phyloP scores from a whole-genome alignment of 2,888 invertebrate genomes.

The Harmothoe impar region DNA sequence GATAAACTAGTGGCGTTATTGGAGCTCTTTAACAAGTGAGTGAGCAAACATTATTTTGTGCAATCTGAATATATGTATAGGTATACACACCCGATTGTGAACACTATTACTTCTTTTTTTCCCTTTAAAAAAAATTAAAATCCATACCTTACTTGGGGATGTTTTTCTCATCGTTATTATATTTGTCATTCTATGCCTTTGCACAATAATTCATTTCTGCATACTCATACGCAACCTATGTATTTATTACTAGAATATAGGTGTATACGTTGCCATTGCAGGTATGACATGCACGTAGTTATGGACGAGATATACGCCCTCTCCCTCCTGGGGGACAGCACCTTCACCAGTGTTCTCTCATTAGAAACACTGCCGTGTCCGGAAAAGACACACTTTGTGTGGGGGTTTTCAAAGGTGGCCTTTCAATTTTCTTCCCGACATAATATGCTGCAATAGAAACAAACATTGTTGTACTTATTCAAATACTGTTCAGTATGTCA shows the following conservation, averaged over 20 bases:
- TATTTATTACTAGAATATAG: no score
- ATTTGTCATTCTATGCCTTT: no score
- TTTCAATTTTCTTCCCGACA: background rate
- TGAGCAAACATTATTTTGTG: background rate
- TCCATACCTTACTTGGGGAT: no score
- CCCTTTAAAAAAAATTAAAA: no score
- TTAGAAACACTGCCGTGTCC: constrained; percentile 73
- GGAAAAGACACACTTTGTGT: constrained; percentile 74
- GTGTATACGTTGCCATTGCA: constrained; percentile 56
- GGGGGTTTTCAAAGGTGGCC: constrained; percentile 78
- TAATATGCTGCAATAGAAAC: background rate
- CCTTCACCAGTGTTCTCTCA: constrained; percentile 73
- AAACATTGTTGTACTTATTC: no score
- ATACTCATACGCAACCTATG: no score
- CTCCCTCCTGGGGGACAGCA: constrained; percentile 72
- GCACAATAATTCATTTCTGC: no score
- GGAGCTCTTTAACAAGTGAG: constrained; percentile 36
- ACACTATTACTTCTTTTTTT: no score
- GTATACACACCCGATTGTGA: no score
- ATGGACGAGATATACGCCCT: constrained; percentile 77
- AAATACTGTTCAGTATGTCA: no score
- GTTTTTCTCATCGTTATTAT: no score
- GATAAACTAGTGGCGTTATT: background rate
- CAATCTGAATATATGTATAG: background rate
- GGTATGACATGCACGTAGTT: constrained; percentile 75